phyloP scores from a whole-genome alignment of 2,888 invertebrate genomes.

The Gryllus longicercus region DNA sequence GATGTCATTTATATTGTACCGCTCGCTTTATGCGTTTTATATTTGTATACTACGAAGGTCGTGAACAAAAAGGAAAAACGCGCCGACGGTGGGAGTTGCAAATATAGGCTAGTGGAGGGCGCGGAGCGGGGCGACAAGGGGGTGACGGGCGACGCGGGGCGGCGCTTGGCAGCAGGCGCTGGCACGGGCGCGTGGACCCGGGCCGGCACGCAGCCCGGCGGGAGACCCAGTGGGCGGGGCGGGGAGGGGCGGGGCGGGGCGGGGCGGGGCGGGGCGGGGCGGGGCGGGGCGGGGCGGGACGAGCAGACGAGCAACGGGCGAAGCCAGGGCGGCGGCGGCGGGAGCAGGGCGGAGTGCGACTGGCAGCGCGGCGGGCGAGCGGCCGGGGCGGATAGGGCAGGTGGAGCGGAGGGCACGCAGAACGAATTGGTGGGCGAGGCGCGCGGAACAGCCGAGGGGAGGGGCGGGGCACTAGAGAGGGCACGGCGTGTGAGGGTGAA shows the following conservation, averaged over 20 bases:
- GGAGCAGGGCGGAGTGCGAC: too few relatives aligned
- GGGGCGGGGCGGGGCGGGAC: background rate
- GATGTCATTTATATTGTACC: background rate
- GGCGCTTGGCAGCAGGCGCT: background rate
- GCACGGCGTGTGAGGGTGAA: too few relatives aligned
- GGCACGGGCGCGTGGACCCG: background rate
- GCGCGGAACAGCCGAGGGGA: too few relatives aligned
- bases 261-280: background rate
- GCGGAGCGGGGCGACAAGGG: background rate
- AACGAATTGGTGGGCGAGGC: too few relatives aligned
- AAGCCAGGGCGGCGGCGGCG: too few relatives aligned
- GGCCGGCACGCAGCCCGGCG: background rate
- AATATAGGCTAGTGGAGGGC: background rate
- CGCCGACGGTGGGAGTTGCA: background rate
- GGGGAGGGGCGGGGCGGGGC: background rate
- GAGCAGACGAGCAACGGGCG: too few relatives aligned
- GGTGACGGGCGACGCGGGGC: background rate
- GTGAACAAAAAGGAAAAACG: background rate
- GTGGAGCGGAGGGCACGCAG: too few relatives aligned
- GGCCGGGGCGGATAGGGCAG: too few relatives aligned
- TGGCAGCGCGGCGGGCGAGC: too few relatives aligned
- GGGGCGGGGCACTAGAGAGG: too few relatives aligned
- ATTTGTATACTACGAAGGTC: slow-evolving; percentile 5
- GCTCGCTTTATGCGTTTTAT: background rate
- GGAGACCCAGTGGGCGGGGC: background rate